Evolutionary conservation across 2,113 vertebrate genomes (phyloP).

Genomic region (Corythaeola cristata): DNA sequence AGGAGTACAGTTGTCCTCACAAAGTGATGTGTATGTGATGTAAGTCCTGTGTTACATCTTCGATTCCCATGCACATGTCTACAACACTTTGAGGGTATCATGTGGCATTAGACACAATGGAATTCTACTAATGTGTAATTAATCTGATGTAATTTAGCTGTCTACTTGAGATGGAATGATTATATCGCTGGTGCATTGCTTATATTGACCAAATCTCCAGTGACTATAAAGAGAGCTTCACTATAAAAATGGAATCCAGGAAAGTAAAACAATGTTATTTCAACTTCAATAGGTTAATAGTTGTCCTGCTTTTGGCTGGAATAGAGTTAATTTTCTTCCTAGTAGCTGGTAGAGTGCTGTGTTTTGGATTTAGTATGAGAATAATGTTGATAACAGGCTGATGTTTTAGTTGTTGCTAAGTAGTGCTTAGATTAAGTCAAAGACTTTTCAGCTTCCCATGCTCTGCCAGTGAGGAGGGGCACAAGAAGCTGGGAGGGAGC

Average conservation of each 20-base stretch:
- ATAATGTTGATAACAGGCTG: too few species aligned
- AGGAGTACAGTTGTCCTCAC: neutral
- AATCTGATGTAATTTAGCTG: neutral
- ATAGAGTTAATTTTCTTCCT: too few species aligned
- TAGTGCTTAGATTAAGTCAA: too few species aligned
- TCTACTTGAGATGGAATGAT: neutral
- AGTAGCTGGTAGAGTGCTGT: too few species aligned
- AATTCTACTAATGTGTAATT: neutral
- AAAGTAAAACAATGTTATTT: neutral
- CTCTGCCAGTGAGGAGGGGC: too few species aligned
- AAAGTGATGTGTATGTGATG: neutral
- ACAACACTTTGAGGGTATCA: neutral
- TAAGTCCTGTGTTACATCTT: neutral
- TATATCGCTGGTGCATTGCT: neutral
- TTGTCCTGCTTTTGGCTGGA: too few species aligned
- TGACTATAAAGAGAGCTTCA: neutral
- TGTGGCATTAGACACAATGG: neutral
- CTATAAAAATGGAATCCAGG: neutral
- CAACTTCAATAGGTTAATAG: accelerated
- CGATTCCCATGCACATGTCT: neutral
- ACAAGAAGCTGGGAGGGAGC: too few species aligned
- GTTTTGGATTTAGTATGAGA: too few species aligned
- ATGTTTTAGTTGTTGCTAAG: too few species aligned
- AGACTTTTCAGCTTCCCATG: too few species aligned
- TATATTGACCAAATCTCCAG: neutral